Base-by-base conservation (phyloP, 1,140 invertebrate genomes). In the Aphelenchoides fujianensis region DNA sequence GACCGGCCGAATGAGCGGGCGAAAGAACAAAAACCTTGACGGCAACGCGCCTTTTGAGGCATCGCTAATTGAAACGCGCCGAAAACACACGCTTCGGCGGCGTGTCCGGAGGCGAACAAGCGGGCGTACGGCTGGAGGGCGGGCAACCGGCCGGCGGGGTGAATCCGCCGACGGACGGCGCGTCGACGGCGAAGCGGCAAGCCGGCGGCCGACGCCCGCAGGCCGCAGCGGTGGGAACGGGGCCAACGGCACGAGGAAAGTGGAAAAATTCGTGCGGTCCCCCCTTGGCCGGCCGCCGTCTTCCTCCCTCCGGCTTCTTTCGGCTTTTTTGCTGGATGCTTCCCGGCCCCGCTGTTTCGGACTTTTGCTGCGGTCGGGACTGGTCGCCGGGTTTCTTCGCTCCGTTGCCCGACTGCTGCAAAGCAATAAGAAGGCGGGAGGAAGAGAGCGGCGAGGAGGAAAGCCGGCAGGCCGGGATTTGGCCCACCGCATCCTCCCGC, bases 291-390 rank as follows among this genome's bases (percentile, higher is more conserved):
- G n/a, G n/a, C n/a, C n/a, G n/a, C n/a, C n/a, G n/a, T n/a, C n/a
- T n/a, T n/a, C n/a, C n/a, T n/a, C 23, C 23, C 41, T 48, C 23
- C 12, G 41, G 41, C 12, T 23, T 48, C 41, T 48, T n/a, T n/a
- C 23, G 41, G 41, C 41, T 48, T 48, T 48, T 48, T 48, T 48
- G 41, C 41, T 48, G 41, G 41, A 48, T 48, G 41, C 41, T 48
- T 48, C 41, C 23, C 41, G 41, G 41, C n/a, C n/a, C n/a, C n/a
- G n/a, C n/a, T n/a, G n/a, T n/a, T n/a, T 48, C 41, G 41, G 41
- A 48, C 41, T 48, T 48, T 48, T 48, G 41, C 41, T 48, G 41
- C 41, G 12, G n/a, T n/a, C n/a, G n/a, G 12, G 12, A 48, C 12
- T 23, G 41, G 41, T 48, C 41, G 12, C 23, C 12, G 41, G 12